A percentile compares a stretch with the other conserved stretches of the same genome.
Conservation (phyloP, 2,888 invertebrate genomes). For the Himalopsyche anomala region DNA sequence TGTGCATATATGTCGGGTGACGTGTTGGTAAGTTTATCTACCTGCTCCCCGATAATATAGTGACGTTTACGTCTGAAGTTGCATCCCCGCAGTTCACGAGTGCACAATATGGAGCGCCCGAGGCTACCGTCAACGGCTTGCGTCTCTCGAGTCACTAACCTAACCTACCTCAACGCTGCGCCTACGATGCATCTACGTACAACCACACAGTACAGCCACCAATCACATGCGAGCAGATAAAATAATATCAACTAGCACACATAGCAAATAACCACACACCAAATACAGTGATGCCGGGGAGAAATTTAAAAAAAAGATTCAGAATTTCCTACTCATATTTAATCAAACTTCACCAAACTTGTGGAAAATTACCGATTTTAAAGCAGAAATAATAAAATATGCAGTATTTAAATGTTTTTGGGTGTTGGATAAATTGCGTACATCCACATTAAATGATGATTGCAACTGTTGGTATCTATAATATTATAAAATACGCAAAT, state of each 20-base stretch:
- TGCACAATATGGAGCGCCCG: constrained; percentile 4
- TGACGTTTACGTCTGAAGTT: neutral
- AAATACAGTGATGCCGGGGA: no score
- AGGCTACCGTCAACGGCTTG: neutral
- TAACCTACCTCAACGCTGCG: constrained; percentile 16
- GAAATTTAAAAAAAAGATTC: no score
- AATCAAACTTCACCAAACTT: no score
- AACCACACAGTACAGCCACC: neutral
- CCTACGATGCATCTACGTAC: constrained; percentile 11
- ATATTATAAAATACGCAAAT: no score
- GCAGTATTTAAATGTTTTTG: no score
- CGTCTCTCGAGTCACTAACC: neutral
- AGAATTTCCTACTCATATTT: no score
- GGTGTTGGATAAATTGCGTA: no score
- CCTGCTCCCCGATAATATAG: neutral
- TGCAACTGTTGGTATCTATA: no score
- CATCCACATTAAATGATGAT: no score
- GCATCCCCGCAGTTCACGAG: neutral
- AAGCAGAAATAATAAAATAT: no score
- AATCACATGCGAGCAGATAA: neutral
- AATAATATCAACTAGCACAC: neutral
- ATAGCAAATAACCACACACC: no score
- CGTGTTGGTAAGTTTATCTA: neutral
- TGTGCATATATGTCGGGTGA: neutral
- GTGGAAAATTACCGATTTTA: no score